Conservation (phyloP, 2,113 vertebrate species). For the Scalopus aquaticus region DNA sequence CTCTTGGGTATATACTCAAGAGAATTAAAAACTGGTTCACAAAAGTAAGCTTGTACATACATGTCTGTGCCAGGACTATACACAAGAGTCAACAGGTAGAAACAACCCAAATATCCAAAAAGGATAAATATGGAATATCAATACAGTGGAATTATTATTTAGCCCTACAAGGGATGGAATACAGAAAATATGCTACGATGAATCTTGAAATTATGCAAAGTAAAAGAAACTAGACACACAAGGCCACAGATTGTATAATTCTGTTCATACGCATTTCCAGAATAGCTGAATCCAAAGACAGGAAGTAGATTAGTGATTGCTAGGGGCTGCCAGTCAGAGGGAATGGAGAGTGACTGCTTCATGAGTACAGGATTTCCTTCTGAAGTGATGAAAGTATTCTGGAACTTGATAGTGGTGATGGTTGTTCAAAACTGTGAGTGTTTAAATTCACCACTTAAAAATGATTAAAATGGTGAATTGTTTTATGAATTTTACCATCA, state of each 20-base stretch:
- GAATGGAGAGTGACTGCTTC: background rate
- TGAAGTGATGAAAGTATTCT: background rate
- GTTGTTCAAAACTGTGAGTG: background rate
- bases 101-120: background rate
- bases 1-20: background rate
- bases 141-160: background rate
- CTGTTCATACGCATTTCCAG: background rate
- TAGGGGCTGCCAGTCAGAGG: background rate
- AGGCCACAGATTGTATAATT: background rate
- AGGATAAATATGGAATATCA: background rate
- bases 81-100: background rate
- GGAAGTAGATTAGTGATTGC: background rate
- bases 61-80: background rate
- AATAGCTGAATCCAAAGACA: background rate
- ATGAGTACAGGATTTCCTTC: background rate
- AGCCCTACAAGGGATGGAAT: background rate
- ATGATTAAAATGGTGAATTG: background rate
- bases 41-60: background rate
- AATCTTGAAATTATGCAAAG: background rate
- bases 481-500: background rate
- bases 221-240: background rate
- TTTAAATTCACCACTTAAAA: background rate
- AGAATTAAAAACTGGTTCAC: background rate
- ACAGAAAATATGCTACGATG: background rate
- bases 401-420: background rate